These are phyloP conservation scores for Drosophila watanabei DNA, from an alignment of 1,140 invertebrate species.

Conservation along the genomic window DNA sequence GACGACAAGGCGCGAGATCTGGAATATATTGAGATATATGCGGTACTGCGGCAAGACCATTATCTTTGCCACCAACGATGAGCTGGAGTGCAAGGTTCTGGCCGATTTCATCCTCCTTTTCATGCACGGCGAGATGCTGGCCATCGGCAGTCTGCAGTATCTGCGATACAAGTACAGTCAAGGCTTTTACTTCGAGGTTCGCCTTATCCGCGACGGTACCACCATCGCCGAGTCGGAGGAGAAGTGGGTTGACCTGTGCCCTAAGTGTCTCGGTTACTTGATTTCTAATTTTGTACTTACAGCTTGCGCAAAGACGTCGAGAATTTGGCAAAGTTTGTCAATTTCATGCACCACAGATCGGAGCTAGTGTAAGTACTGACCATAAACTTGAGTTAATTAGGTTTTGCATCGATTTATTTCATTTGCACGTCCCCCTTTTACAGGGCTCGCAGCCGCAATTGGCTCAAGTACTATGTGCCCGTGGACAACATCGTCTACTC, in stretches of 20 bases:
- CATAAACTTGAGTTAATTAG: not conserved
- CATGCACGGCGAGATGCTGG: conserved; percentile 92
- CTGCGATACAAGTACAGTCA: conserved; percentile 72
- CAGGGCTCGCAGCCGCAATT: conserved; percentile 56
- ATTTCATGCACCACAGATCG: conserved; percentile 71
- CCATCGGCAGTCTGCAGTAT: conserved; percentile 88
- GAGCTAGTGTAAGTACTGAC: conserved; percentile 67
- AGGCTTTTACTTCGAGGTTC: conserved; percentile 75
- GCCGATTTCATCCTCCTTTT: conserved; percentile 97
- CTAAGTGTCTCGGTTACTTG: not conserved
- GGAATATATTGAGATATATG: conserved; percentile 72
- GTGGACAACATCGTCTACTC: conserved; percentile 75
- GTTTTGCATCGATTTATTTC: not conserved
- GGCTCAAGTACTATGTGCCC: conserved; percentile 77
- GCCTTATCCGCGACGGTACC: conserved; percentile 62
- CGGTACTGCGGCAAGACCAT: conserved; percentile 89
- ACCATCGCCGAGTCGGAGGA: conserved; percentile 59
- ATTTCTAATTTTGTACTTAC: not conserved
- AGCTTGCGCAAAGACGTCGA: conserved; percentile 74
- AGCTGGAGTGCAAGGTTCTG: conserved; percentile 98
- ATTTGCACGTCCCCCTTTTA: not conserved
- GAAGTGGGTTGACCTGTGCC: conserved; percentile 51
- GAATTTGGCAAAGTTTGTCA: conserved; percentile 69
- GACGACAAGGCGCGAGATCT: conserved; percentile 68
- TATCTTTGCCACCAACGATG: conserved; percentile 97